These are phyloP conservation scores for Schizopygopsis pylzovi DNA, from an alignment of 2,797 vertebrate species.

Conservation along the genomic window DNA sequence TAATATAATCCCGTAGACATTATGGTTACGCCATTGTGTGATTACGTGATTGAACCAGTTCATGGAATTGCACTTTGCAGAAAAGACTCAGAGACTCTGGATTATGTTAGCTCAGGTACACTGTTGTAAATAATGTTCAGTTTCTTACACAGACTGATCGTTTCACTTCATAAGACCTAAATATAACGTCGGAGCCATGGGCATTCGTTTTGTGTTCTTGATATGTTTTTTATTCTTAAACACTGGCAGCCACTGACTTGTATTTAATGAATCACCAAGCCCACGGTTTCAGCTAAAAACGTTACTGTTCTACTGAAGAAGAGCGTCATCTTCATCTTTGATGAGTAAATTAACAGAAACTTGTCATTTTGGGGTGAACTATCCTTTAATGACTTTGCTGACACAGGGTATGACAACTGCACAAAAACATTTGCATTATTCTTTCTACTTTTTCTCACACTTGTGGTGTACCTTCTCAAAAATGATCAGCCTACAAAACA, in stretches of 20 bases:
- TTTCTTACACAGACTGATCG: background rate
- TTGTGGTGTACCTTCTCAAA: background rate
- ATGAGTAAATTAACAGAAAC: background rate
- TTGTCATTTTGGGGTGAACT: too few species aligned
- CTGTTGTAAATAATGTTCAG: background rate
- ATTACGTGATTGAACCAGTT: background rate
- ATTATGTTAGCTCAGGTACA: background rate
- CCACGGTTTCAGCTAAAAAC: background rate
- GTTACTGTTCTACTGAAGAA: background rate
- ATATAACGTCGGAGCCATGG: background rate
- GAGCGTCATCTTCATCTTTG: background rate
- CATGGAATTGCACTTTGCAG: background rate
- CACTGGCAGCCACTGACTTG: background rate
- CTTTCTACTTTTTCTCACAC: background rate
- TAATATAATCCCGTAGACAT: background rate
- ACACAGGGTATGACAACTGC: background rate
- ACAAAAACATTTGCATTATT: background rate
- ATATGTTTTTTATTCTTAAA: background rate
- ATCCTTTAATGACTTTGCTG: too few species aligned
- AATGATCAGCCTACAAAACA: background rate
- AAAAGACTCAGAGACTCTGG: background rate
- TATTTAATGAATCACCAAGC: background rate
- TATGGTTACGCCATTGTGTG: background rate
- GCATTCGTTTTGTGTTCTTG: background rate
- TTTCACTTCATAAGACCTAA: background rate